Conservation (phyloP, 1,140 invertebrate species). For the Wasmannia auropunctata region DNA sequence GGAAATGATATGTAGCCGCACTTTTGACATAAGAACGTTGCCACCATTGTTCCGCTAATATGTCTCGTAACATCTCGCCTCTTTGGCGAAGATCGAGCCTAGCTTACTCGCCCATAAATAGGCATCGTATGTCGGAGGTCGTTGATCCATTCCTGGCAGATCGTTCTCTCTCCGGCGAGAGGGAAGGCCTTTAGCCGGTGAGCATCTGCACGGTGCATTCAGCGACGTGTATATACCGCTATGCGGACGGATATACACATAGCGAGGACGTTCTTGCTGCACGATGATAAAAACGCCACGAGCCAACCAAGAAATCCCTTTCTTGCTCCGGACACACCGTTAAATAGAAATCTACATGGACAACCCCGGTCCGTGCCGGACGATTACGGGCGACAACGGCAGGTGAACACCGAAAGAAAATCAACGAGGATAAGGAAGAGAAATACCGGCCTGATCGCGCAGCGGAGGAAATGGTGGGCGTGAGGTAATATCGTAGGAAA, state of each 20-base stretch:
- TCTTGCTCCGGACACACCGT: constrained; percentile 58
- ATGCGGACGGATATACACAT: constrained; percentile 66
- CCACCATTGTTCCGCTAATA: constrained; percentile 1
- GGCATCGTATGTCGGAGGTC: constrained; percentile 75
- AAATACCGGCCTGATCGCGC: not conserved
- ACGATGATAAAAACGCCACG: constrained; percentile 50
- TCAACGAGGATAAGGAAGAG: constrained; percentile 25
- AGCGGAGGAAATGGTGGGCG: constrained; percentile 49
- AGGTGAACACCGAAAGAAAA: constrained; percentile 56
- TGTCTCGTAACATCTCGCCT: constrained; percentile 30
- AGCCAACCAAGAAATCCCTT: constrained; percentile 65
- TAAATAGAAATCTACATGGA: constrained; percentile 60
- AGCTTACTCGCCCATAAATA: constrained; percentile 66
- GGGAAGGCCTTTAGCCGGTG: constrained; percentile 70
- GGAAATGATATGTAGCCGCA: not conserved
- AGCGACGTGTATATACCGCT: constrained; percentile 71
- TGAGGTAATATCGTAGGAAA: constrained; percentile 51
- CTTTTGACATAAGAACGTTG: not conserved
- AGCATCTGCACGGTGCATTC: constrained; percentile 72
- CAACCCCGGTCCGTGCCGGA: not conserved
- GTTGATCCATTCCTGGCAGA: constrained; percentile 79
- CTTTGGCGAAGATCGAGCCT: constrained; percentile 59
- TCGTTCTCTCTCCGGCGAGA: constrained; percentile 68
- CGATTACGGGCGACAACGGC: constrained; percentile 38
- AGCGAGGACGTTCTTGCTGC: constrained; percentile 60